Evolutionary conservation across 1,140 invertebrate genomes (phyloP).

Genomic region (Bombus polaris): DNA sequence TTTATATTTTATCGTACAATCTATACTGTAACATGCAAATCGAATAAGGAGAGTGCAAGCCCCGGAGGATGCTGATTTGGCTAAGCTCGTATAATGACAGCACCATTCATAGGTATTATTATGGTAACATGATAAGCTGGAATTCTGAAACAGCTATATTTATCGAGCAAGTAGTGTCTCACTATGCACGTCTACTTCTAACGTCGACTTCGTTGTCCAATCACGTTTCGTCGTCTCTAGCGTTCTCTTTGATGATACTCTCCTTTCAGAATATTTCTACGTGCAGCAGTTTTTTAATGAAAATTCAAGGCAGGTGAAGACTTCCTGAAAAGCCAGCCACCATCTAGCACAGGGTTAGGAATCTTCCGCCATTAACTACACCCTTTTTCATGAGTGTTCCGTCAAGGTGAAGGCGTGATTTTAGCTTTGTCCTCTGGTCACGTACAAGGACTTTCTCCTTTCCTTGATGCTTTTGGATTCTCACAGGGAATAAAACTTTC

Average conservation of each 20-base stretch:
- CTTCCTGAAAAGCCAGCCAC: slow-evolving; percentile 36
- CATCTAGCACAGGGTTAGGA: slow-evolving; percentile 62
- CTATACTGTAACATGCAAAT: neutral
- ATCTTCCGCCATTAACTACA: slow-evolving; percentile 64
- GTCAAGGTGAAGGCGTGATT: slow-evolving; percentile 63
- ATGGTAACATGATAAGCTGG: neutral
- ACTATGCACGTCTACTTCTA: neutral
- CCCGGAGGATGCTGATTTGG: neutral
- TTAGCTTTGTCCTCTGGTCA: slow-evolving; percentile 67
- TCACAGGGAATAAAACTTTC: slow-evolving; percentile 58
- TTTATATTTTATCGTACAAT: neutral
- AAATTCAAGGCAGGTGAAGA: slow-evolving; percentile 47
- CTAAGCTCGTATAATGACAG: neutral
- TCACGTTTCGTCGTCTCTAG: slow-evolving; percentile 42
- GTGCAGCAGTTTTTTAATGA: slow-evolving; percentile 51
- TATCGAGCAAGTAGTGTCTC: neutral
- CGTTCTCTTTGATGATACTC: slow-evolving; percentile 35
- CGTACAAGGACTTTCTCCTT: slow-evolving; percentile 59
- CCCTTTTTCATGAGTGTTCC: slow-evolving; percentile 51
- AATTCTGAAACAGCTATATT: neutral
- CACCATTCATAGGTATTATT: neutral
- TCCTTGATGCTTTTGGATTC: slow-evolving; percentile 55
- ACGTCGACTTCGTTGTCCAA: slow-evolving; percentile 39
- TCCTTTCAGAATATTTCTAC: slow-evolving; percentile 50
- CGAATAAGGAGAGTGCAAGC: neutral